Evolutionary conservation across 2,888 invertebrate genomes (phyloP), one percentile per base, ranked within the genome.

Genomic region (Netelia fuscicornis): DNA sequence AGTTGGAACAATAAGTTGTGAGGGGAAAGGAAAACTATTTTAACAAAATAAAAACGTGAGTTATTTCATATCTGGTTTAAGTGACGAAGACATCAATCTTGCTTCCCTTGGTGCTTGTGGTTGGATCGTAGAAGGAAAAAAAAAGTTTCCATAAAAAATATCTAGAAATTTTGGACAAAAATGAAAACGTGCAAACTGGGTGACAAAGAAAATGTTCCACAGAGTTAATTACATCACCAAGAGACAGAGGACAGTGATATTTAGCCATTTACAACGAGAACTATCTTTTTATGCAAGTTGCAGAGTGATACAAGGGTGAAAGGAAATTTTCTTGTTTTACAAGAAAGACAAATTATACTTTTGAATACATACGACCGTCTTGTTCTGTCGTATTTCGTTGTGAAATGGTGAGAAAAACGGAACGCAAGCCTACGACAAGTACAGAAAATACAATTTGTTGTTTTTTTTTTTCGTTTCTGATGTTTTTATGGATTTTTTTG

Each of bases 341-440:
- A 23, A 9, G 25, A 37, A 37, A 37, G 37, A 37, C 37, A 58
- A 58, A 20, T 20, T 20, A 58, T 58, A 58, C 17, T 58, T 80
- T 37, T 37, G 20, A 37, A 80, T 80, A 80, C 80, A 72, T 80
- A 80, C 80, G 74, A 80, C 80, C 80, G 80, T 80, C 77, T 77
- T 81, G 74, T 11, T 81, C 74, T 81, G 83, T 71, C 75, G 75
- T 67, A 71, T 79, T 81, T 71, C 72, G 77, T 54, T 65, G 85
- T 48, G 79, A 70, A 56, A 48, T 52, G 72, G 48, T 72, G 79
- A 76, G 76, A 60, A 80, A 76, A 74, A 77, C 60, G 76, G 83
- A 76, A 83, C 80, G 80, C 80, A 83, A 76, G 83, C 85, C 80
- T 80, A 83, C 80, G 68, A 83, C 79, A 85, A 58, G 30, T 13